These are phyloP conservation scores for Ageneiosus marmoratus DNA, from an alignment of 2,113 vertebrate genomes.

Conservation along the genomic window DNA sequence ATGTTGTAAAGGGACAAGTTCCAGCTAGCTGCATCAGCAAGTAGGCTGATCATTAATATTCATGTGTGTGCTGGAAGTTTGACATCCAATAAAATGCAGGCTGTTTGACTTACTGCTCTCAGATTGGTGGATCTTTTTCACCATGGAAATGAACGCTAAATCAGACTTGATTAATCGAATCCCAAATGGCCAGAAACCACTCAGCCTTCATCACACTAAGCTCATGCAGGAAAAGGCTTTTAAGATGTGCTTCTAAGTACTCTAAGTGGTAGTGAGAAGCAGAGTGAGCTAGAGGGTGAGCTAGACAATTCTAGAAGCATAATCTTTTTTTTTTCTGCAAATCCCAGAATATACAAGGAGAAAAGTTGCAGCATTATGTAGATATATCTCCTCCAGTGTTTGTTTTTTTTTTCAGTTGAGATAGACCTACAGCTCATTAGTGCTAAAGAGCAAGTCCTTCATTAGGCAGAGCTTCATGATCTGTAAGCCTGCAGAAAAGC, in stretches of 20 bases:
- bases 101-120: slow-evolving; percentile 45
- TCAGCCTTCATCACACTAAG: slow-evolving; percentile 42
- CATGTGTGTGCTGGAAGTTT: slow-evolving; percentile 65
- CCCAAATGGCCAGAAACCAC: slow-evolving; percentile 64
- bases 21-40: slow-evolving; percentile 35
- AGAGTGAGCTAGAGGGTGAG: not conserved
- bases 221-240: slow-evolving; percentile 29
- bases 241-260: slow-evolving; percentile 35
- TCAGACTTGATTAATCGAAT: slow-evolving; percentile 65
- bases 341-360: not conserved
- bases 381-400: not conserved
- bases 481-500: not conserved
- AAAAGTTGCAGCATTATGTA: not conserved
- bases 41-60: slow-evolving; percentile 68
- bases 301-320: not conserved
- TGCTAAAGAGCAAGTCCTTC: slow-evolving; percentile 31
- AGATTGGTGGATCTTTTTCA: slow-evolving; percentile 67
- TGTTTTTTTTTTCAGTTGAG: not conserved
- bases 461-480: slow-evolving; percentile 23
- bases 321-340: not conserved
- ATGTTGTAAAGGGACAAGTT: slow-evolving; percentile 69
- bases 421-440: slow-evolving; percentile 11
- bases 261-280: not conserved
- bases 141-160: slow-evolving; percentile 69
- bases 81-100: slow-evolving; percentile 59